Conservation (phyloP, 2,888 invertebrate genomes). For the Scaptomyza caliginosa region DNA sequence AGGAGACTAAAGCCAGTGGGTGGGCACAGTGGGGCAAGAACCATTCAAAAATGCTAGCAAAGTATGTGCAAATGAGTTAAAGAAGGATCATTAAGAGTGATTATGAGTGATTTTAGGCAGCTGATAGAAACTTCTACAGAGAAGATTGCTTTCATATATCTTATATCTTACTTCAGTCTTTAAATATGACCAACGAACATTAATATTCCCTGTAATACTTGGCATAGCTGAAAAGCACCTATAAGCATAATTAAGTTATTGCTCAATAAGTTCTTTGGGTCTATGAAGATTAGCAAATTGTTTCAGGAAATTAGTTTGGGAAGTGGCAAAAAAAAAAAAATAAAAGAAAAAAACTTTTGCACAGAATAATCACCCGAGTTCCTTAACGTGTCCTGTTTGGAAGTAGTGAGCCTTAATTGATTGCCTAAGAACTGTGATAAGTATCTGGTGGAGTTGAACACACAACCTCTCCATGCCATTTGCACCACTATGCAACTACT, state of each 20-base stretch:
- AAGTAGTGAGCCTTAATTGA: slow-evolving; percentile 38
- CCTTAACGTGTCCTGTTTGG: slow-evolving; percentile 3
- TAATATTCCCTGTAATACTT: neutral
- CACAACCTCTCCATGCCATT: neutral
- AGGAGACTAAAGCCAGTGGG: neutral
- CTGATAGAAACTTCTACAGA: no score
- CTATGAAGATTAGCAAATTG: slow-evolving; percentile 15
- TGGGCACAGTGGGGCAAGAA: slow-evolving; percentile 50
- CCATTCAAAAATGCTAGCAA: neutral
- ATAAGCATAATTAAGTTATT: slow-evolving; percentile 4
- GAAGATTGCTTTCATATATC: no score
- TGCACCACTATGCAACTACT: slow-evolving; percentile 42
- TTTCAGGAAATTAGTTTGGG: slow-evolving; percentile 23
- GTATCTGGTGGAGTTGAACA: slow-evolving; percentile 4
- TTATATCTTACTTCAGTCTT: neutral
- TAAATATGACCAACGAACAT: neutral
- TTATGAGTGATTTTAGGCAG: neutral
- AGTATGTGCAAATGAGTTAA: neutral
- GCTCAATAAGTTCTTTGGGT: neutral
- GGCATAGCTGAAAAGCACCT: neutral
- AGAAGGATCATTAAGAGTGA: neutral
- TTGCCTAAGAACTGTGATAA: slow-evolving; percentile 46
- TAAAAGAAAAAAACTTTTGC: slow-evolving; percentile 7
- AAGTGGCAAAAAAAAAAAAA: neutral
- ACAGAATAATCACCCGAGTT: slow-evolving; percentile 24